Evolutionary conservation across 2,888 invertebrate species (phyloP).

Genomic region (Polyploca ridens): DNA sequence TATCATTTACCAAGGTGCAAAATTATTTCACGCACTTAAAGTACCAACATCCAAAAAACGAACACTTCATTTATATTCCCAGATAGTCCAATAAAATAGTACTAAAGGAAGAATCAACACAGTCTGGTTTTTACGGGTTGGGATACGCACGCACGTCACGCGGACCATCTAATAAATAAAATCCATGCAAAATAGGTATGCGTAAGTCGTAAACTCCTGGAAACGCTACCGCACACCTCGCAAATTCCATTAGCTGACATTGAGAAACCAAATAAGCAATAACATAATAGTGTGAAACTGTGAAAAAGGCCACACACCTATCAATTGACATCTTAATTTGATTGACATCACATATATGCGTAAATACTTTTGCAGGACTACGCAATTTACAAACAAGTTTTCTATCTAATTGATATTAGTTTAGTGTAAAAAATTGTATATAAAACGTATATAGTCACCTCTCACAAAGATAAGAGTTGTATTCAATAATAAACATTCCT

Average conservation of each 20-base stretch:
- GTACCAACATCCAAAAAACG: too few relatives aligned
- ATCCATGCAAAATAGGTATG: background rate
- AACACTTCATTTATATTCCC: too few relatives aligned
- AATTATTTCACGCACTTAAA: background rate
- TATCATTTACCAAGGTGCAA: background rate
- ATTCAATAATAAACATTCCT: background rate
- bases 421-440: background rate
- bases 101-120: background rate
- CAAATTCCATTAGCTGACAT: slow-evolving; percentile 8
- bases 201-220: background rate
- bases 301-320: slow-evolving; percentile 5
- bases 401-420: background rate
- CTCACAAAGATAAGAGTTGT: background rate
- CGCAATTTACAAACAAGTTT: background rate
- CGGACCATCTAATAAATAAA: background rate
- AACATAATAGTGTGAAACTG: slow-evolving; percentile 5
- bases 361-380: background rate
- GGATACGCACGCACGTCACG: background rate
- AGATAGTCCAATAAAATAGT: background rate
- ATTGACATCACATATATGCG: background rate
- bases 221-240: background rate
- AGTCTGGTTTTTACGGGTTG: background rate
- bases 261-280: slow-evolving; percentile 8
- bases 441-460: background rate
- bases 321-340: slow-evolving; percentile 2